Evolutionary conservation across 2,113 vertebrate genomes (phyloP).

Genomic region (Stegostoma tigrinum): DNA sequence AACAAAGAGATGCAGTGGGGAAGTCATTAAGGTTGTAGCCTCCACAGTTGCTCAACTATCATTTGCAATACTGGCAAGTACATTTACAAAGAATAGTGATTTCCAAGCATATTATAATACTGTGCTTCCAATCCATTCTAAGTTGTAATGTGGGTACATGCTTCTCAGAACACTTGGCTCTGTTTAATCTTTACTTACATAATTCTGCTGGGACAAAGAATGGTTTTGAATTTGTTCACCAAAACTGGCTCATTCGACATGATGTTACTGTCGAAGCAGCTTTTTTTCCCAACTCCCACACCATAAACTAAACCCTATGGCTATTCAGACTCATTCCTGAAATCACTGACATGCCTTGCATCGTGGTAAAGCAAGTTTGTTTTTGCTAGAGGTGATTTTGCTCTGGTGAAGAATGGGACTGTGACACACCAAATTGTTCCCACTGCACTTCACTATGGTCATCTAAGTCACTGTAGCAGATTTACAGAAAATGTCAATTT

Average conservation of each 20-base stretch:
- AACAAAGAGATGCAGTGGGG: neutral
- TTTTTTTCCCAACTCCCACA: neutral
- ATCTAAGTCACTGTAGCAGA: neutral
- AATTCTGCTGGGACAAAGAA: constrained; percentile 15
- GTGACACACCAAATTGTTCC: neutral
- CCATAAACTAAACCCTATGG: neutral
- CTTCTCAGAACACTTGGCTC: neutral
- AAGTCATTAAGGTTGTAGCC: neutral
- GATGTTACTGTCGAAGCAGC: neutral
- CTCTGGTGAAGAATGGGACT: neutral
- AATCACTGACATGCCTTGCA: neutral
- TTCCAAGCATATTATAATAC: neutral
- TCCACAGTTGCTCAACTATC: neutral
- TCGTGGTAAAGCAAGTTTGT: neutral
- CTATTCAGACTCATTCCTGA: neutral
- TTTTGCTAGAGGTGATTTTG: neutral
- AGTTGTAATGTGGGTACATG: neutral
- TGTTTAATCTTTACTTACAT: neutral
- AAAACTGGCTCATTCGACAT: neutral
- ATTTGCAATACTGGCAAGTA: neutral
- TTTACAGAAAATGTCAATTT: neutral
- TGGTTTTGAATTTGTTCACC: constrained; percentile 12
- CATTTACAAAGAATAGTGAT: neutral
- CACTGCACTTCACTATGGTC: neutral
- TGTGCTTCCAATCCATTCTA: neutral